Percentiles rank a stretch among this genome's conserved stretches.
Evolutionary conservation across 2,113 vertebrate species (phyloP).

Genomic region (Datnioides undecimradiatus): DNA sequence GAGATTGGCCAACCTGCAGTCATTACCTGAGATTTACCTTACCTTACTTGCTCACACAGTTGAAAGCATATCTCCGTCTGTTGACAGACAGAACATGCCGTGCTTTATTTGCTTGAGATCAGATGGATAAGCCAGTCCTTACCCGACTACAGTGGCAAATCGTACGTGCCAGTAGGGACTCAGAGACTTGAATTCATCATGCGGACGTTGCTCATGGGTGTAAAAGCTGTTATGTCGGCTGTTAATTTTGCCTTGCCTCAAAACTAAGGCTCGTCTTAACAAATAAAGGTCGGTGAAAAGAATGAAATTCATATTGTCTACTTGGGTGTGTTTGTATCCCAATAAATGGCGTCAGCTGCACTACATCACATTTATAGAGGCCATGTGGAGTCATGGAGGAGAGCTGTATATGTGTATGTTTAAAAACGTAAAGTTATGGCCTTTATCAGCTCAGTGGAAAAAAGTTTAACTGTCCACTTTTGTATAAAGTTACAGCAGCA

Average conservation of each 20-base stretch:
- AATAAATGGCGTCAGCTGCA: conserved; percentile 13
- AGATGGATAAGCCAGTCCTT: not conserved
- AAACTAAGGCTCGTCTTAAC: not conserved
- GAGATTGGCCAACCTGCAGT: not conserved
- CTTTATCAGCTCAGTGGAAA: conserved; percentile 17
- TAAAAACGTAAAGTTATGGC: conserved; percentile 19
- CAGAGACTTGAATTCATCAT: not conserved
- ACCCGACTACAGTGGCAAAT: not conserved
- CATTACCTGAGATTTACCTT: conserved; percentile 18
- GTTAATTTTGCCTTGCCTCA: not conserved
- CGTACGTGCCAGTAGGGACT: not conserved
- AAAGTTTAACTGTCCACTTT: not conserved
- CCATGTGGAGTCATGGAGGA: not conserved
- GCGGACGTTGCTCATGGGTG: not conserved
- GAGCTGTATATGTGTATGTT: not conserved
- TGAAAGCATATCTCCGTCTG: not conserved
- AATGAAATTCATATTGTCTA: not conserved
- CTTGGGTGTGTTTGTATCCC: conserved; percentile 11
- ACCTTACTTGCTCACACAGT: conserved; percentile 6
- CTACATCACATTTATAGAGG: conserved; percentile 17
- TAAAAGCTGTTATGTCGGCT: not conserved
- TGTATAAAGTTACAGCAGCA: not conserved
- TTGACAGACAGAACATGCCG: not conserved
- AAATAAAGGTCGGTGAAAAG: conserved; percentile 25
- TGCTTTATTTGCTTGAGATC: not conserved